A percentile compares a stretch with the other conserved stretches of the same genome.
phyloP scores from a whole-genome alignment of 2,888 invertebrate genomes.

The Ectobius pallidus region DNA sequence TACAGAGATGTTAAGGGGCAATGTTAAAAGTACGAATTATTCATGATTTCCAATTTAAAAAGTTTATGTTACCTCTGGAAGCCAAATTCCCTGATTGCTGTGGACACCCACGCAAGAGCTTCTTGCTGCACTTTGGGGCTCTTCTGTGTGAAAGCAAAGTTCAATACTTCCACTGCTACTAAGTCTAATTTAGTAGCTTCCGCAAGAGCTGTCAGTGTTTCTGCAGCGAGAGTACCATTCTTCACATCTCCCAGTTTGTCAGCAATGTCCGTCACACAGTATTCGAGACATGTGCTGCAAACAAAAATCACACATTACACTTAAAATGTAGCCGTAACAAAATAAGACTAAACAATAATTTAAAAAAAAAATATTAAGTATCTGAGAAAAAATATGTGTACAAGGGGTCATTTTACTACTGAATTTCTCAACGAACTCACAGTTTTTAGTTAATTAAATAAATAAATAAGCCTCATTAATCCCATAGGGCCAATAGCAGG shows the following conservation, averaged over 20 bases:
- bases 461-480: too few relatives aligned
- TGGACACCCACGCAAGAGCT: constrained; percentile 78
- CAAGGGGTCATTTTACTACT: too few relatives aligned
- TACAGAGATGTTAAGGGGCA: too few relatives aligned
- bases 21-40: too few relatives aligned
- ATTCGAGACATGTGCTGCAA: constrained; percentile 72
- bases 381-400: too few relatives aligned
- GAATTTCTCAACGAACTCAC: too few relatives aligned
- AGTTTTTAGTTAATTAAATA: too few relatives aligned
- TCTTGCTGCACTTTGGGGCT: constrained; percentile 92
- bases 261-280: constrained; percentile 78
- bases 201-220: constrained; percentile 75
- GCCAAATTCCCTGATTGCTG: constrained; percentile 85
- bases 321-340: too few relatives aligned
- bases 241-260: constrained; percentile 87
- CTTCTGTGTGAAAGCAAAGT: constrained; percentile 83
- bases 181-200: constrained; percentile 79
- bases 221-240: constrained; percentile 71
- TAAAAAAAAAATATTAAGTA: too few relatives aligned
- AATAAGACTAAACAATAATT: too few relatives aligned
- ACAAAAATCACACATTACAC: neutral
- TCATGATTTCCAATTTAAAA: too few relatives aligned
- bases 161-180: constrained; percentile 72
- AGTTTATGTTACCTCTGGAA: constrained; percentile 60
- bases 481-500: too few relatives aligned